phyloP scores from a whole-genome alignment of 2,113 vertebrate species.

The Dipodomys spectabilis region DNA sequence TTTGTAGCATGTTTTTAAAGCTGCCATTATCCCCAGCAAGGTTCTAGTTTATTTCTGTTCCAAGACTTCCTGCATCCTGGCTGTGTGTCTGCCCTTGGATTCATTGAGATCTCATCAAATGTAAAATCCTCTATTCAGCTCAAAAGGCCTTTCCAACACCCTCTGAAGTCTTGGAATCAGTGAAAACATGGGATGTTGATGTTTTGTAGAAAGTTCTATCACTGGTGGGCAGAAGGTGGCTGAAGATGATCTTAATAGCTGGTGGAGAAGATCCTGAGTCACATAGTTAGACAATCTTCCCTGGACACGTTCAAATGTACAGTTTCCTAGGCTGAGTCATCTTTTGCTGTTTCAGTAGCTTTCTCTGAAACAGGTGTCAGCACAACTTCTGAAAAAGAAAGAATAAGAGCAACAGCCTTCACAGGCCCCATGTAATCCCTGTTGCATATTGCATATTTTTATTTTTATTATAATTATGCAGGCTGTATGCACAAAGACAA shows the following conservation, averaged over 20 bases:
- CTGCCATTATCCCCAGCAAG: not conserved
- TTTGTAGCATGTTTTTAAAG: constrained; percentile 26
- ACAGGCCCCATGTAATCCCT: not conserved
- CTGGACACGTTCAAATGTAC: not conserved
- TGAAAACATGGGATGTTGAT: not conserved
- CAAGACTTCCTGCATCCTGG: not conserved
- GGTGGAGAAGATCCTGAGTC: not conserved
- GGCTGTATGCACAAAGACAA: not conserved
- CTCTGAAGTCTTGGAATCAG: not conserved
- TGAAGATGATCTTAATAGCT: not conserved
- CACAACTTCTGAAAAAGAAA: not conserved
- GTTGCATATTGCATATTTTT: not conserved
- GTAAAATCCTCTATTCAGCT: constrained; percentile 42
- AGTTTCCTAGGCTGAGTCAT: not conserved
- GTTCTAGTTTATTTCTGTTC: constrained; percentile 24
- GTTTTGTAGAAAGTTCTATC: not conserved
- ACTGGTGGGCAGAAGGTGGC: not conserved
- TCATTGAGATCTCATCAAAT: constrained; percentile 18
- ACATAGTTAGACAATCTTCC: not conserved
- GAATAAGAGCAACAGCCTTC: constrained; percentile 20
- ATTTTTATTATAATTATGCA: constrained; percentile 9
- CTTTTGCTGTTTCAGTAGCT: constrained; percentile 53
- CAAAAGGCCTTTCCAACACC: constrained; percentile 5
- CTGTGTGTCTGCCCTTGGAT: not conserved
- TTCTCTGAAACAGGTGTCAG: not conserved